These are phyloP conservation scores for Amphipoea lucens DNA, from an alignment of 2,888 invertebrate species.

Conservation along the genomic window DNA sequence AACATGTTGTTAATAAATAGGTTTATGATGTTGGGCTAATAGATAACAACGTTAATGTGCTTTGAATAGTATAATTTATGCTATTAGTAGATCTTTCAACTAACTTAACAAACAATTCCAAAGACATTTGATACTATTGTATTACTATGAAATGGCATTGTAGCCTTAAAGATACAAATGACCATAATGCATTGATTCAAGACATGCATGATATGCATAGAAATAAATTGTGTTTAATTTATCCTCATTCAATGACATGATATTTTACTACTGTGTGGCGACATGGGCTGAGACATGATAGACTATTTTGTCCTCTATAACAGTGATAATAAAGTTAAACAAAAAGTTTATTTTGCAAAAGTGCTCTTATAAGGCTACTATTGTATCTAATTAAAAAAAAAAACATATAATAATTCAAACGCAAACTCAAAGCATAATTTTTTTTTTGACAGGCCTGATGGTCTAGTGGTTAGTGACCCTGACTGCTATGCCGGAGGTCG, in stretches of 20 bases:
- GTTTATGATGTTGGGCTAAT: background rate
- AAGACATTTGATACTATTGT: background rate
- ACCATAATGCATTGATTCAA: background rate
- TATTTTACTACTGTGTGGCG: background rate
- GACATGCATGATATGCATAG: background rate
- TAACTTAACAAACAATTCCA: slow-evolving; percentile 4
- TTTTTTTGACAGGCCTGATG: no score
- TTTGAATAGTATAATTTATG: background rate
- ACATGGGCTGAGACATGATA: no score
- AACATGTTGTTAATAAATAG: no score
- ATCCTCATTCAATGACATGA: background rate
- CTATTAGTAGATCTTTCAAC: background rate
- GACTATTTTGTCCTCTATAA: background rate
- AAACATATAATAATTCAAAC: no score
- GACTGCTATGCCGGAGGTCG: no score
- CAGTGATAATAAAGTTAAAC: background rate
- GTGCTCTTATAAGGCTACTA: no score
- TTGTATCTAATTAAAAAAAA: background rate
- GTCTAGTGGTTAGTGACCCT: no score
- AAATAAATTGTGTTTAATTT: background rate
- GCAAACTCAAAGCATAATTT: no score
- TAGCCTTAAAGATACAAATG: background rate
- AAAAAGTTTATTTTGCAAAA: background rate
- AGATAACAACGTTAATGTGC: background rate
- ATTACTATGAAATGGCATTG: background rate